These are phyloP conservation scores for Brachionus sp. DNA, from an alignment of 1,140 invertebrate genomes.

Conservation along the genomic window DNA sequence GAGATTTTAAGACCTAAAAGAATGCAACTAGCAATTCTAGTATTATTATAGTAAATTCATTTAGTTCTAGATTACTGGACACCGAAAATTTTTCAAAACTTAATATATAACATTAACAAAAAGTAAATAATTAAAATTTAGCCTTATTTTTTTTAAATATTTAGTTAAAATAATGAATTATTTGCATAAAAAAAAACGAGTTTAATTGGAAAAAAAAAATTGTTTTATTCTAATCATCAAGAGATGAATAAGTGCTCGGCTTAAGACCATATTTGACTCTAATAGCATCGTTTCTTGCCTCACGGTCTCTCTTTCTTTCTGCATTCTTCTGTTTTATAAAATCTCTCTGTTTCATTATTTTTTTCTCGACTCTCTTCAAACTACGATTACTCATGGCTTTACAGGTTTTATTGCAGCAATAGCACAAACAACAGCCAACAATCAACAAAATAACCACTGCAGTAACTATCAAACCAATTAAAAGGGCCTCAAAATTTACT, in stretches of 20 bases:
- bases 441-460: slow-evolving; percentile 7
- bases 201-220: no score
- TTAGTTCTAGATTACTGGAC: no score
- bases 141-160: no score
- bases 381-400: slow-evolving; percentile 33
- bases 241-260: background rate
- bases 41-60: no score
- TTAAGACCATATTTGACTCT: slow-evolving; percentile 36
- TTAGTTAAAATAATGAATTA: no score
- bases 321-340: slow-evolving; percentile 16
- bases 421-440: slow-evolving; percentile 18
- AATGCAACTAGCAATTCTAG: no score
- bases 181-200: no score
- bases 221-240: slow-evolving; percentile 30
- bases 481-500: slow-evolving; percentile 37
- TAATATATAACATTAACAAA: no score
- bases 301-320: background rate
- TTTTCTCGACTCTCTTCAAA: background rate
- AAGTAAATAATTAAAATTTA: no score
- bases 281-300: slow-evolving; percentile 16
- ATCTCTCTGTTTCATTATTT: background rate
- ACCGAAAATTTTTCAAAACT: no score
- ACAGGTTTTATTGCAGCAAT: slow-evolving; percentile 45
- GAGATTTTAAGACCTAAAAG: no score
- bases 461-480: background rate